Percentiles rank a stretch among this genome's conserved stretches.
phyloP scores from a whole-genome alignment of 1,140 invertebrate species.

The Gonioctena quinquepunctata region DNA sequence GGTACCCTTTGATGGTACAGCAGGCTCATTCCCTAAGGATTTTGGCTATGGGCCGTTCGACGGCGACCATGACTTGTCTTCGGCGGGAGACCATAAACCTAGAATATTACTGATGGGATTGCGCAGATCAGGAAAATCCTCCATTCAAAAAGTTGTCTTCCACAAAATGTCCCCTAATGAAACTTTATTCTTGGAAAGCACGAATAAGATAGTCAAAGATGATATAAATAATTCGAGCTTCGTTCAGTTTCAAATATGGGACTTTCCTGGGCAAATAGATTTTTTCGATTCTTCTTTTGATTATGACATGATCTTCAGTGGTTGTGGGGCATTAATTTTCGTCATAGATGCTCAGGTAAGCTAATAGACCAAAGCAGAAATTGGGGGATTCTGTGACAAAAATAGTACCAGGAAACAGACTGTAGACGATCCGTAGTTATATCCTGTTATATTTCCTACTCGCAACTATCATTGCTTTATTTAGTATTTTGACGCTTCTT shows the following conservation, averaged over 20 bases:
- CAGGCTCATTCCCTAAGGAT: constrained; percentile 88
- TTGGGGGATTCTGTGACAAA: too few species aligned
- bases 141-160: constrained; percentile 99
- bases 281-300: constrained; percentile 97
- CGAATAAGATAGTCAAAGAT: constrained; percentile 98
- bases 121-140: constrained; percentile 98
- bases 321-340: constrained; percentile 95
- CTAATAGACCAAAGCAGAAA: too few species aligned
- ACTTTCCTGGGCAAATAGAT: constrained; percentile 98
- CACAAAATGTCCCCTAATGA: constrained; percentile 99
- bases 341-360: constrained; percentile 97
- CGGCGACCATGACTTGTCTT: constrained; percentile 62
- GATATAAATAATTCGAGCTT: constrained; percentile 97
- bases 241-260: constrained; percentile 99
- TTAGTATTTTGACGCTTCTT: too few species aligned
- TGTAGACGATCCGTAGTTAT: too few species aligned
- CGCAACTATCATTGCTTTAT: too few species aligned
- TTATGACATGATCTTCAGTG: constrained; percentile 92
- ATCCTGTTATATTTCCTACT: too few species aligned
- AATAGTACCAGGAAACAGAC: too few species aligned
- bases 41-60: constrained; percentile 90
- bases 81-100: constrained; percentile 79
- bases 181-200: constrained; percentile 98
- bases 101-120: constrained; percentile 95
- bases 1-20: constrained; percentile 54